A percentile compares a stretch with the other conserved stretches of the same genome.
These are phyloP conservation scores for Nestor notabilis DNA, from an alignment of 2,113 vertebrate species.

Conservation along the genomic window DNA sequence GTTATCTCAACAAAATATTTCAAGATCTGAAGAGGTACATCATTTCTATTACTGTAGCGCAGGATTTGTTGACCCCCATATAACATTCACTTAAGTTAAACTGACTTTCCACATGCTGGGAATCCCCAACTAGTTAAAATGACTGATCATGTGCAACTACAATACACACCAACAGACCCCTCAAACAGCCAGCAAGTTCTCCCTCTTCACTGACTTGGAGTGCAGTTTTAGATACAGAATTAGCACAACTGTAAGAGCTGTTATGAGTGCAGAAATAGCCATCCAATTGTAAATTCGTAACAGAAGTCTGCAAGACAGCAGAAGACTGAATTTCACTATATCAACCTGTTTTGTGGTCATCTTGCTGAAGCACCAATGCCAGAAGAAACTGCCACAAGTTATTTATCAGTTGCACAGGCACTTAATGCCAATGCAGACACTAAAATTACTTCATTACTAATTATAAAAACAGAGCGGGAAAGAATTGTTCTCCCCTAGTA, in stretches of 20 bases:
- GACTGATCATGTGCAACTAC: neutral
- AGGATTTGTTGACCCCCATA: neutral
- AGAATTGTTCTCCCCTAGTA: neutral
- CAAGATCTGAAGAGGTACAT: neutral
- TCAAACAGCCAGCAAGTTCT: neutral
- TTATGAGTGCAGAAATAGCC: neutral
- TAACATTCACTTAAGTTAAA: neutral
- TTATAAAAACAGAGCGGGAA: neutral
- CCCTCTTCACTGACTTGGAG: neutral
- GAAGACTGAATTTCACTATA: neutral
- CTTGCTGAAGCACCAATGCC: neutral
- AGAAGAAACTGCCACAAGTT: neutral
- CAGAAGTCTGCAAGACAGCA: neutral
- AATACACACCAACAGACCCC: neutral
- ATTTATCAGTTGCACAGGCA: neutral
- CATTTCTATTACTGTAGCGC: neutral
- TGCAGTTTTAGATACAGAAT: neutral
- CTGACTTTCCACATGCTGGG: neutral
- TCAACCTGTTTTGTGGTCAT: neutral
- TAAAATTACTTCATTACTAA: neutral
- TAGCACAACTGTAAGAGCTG: neutral
- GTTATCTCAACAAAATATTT: neutral
- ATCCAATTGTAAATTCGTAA: neutral
- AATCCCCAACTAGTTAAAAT: neutral
- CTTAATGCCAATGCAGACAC: neutral